Percentiles rank a stretch among this genome's conserved stretches.
Conservation (phyloP, 2,797 vertebrate species). For the Malurus splendens region DNA sequence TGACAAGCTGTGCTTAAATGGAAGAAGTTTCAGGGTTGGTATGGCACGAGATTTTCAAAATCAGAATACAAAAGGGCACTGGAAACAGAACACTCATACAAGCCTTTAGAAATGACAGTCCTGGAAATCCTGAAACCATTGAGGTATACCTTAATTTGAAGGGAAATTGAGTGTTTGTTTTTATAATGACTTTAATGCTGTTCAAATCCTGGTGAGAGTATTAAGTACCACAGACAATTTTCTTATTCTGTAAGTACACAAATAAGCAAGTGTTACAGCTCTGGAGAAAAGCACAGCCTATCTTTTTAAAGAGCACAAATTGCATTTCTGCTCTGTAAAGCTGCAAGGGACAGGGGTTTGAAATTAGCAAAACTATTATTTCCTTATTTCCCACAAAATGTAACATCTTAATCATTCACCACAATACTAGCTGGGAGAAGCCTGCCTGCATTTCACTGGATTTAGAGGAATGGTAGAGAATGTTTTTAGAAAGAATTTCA, state of each 20-base stretch:
- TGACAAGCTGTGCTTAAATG: neutral
- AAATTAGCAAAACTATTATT: neutral
- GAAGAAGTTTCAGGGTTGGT: neutral
- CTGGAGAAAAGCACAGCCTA: neutral
- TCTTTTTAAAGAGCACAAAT: neutral
- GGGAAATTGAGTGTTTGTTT: neutral
- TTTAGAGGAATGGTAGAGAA: neutral
- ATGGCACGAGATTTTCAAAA: neutral
- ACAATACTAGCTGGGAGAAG: neutral
- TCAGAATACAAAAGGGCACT: neutral
- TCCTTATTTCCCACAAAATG: neutral
- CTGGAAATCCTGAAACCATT: neutral
- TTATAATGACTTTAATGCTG: neutral
- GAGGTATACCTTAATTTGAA: neutral
- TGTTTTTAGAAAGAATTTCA: neutral
- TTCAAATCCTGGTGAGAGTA: neutral
- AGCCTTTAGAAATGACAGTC: neutral
- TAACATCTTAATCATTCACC: neutral
- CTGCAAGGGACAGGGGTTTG: neutral
- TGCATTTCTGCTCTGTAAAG: neutral
- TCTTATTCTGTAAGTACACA: neutral
- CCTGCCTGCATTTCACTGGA: neutral
- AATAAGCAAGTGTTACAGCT: neutral
- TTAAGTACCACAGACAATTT: neutral
- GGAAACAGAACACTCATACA: neutral